Evolutionary conservation across 1,140 invertebrate species (phyloP).

Genomic region (Drosophila sucinea): DNA sequence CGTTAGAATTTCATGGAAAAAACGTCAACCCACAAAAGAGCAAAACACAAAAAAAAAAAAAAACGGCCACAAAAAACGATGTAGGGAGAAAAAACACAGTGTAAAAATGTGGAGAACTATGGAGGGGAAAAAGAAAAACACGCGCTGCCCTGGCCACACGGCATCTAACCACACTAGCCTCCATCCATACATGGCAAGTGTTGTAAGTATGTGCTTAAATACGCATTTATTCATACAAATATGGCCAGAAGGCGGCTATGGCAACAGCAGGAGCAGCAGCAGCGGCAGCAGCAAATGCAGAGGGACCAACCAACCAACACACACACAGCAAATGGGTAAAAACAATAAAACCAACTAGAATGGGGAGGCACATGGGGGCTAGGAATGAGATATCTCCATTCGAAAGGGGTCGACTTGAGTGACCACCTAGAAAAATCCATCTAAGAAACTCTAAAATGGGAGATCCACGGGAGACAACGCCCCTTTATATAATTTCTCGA

Average conservation of each 20-base stretch:
- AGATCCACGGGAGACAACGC: too few species aligned
- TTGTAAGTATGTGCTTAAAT: constrained; percentile 82
- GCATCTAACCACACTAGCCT: background rate
- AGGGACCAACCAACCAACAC: constrained; percentile 17
- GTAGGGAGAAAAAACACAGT: background rate
- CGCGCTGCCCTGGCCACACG: constrained; percentile 15
- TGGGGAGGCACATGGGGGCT: background rate
- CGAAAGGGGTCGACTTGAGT: background rate
- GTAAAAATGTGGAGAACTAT: constrained; percentile 40
- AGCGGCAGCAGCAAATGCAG: constrained; percentile 28
- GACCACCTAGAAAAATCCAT: constrained; percentile 1
- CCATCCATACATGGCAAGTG: constrained; percentile 72
- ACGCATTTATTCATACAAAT: constrained; percentile 82
- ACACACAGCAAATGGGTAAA: constrained; percentile 58
- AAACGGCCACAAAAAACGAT: background rate
- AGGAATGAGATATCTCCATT: background rate
- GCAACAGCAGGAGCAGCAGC: constrained; percentile 51
- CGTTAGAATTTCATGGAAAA: constrained; percentile 16
- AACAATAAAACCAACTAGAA: constrained; percentile 71
- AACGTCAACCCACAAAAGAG: constrained; percentile 4
- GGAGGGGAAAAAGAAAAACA: constrained; percentile 8
- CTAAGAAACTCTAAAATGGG: too few species aligned
- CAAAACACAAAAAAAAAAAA: constrained; percentile 30
- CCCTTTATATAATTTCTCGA: background rate
- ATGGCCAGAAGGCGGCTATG: constrained; percentile 68